Percentiles rank a stretch among this genome's conserved stretches.
Evolutionary conservation across 2,888 invertebrate species (phyloP).

Genomic region (Anoncus sp.): DNA sequence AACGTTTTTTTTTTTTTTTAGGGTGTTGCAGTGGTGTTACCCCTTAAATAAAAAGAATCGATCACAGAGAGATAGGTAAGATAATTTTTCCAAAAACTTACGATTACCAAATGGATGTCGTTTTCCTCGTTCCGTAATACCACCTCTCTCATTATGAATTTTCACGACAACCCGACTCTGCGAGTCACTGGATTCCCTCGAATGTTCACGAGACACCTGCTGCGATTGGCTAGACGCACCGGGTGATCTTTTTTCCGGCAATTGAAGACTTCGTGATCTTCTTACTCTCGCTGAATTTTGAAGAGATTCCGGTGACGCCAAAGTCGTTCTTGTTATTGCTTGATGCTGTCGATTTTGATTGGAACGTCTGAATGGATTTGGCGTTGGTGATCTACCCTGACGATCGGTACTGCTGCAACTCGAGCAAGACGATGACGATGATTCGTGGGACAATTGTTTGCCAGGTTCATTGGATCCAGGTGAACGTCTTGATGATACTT

Average conservation of each 20-base stretch:
- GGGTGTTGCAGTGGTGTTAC: not conserved
- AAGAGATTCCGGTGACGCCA: constrained; percentile 77
- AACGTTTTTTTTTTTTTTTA: not conserved
- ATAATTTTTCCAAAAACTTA: constrained; percentile 68
- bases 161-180: constrained; percentile 81
- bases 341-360: constrained; percentile 74
- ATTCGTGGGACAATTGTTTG: constrained; percentile 76
- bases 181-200: constrained; percentile 80
- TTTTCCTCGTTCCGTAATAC: constrained; percentile 72
- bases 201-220: constrained; percentile 78
- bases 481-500: constrained; percentile 76
- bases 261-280: constrained; percentile 86
- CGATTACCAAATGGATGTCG: constrained; percentile 77
- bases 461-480: constrained; percentile 80
- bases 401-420: constrained; percentile 77
- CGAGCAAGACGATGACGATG: constrained; percentile 77
- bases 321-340: constrained; percentile 70
- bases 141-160: constrained; percentile 76
- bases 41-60: not conserved
- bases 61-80: not conserved
- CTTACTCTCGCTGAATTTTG: constrained; percentile 81
- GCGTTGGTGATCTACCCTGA: constrained; percentile 77
- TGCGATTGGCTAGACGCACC: constrained; percentile 80
- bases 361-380: constrained; percentile 75
- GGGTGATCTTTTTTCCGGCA: constrained; percentile 86